phyloP scores from a whole-genome alignment of 1,140 invertebrate genomes.

The Capitella teleta region DNA sequence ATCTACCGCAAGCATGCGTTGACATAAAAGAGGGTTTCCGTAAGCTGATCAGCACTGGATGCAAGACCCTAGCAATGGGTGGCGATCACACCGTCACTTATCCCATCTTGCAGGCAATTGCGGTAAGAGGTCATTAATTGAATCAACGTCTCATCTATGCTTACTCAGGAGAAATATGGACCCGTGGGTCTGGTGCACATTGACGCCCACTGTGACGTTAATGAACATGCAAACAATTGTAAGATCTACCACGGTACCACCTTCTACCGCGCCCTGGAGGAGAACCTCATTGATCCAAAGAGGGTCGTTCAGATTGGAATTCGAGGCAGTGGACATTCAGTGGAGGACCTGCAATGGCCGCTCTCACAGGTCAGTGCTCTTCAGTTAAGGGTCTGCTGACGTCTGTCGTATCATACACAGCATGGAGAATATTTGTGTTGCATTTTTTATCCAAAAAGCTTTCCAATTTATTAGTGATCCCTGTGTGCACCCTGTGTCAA shows the following conservation, averaged over 20 bases:
- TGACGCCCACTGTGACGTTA: conserved; percentile 36
- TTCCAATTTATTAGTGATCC: background rate
- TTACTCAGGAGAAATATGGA: conserved; percentile 33
- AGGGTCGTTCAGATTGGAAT: conserved; percentile 41
- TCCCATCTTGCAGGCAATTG: conserved; percentile 32
- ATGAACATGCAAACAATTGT: conserved; percentile 27
- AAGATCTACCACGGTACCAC: conserved; percentile 40
- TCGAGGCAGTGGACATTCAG: conserved; percentile 24
- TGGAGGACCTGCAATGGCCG: conserved; percentile 17
- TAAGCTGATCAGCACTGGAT: conserved; percentile 21
- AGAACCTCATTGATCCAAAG: conserved; percentile 34
- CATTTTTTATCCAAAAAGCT: background rate
- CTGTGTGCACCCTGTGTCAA: too few relatives aligned
- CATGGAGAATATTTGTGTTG: too few relatives aligned
- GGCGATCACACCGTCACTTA: conserved; percentile 35
- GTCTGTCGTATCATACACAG: too few relatives aligned
- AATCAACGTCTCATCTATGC: too few relatives aligned
- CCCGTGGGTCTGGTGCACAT: conserved; percentile 38
- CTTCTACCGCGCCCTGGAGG: conserved; percentile 38
- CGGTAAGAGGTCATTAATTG: conserved; percentile 14
- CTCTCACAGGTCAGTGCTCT: conserved; percentile 7
- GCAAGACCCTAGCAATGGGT: conserved; percentile 27
- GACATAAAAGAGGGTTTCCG: conserved; percentile 23
- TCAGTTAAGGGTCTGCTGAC: too few relatives aligned
- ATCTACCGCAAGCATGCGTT: conserved; percentile 24